Base-by-base conservation (phyloP, 2,113 vertebrate genomes). In the Pteruthius melanotis region DNA sequence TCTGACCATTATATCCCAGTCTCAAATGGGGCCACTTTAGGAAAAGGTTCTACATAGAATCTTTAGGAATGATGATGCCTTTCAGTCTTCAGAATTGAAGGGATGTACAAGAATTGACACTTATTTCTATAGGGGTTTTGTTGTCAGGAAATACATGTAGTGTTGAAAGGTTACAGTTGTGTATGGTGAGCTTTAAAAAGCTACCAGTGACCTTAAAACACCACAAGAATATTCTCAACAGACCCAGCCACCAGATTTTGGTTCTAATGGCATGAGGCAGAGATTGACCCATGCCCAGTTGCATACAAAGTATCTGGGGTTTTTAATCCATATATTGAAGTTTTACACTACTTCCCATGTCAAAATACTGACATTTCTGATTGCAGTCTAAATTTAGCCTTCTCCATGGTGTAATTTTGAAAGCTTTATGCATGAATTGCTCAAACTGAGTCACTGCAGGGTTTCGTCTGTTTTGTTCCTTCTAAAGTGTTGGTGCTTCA, bases 371-470 rank as follows among this genome's bases (percentile, higher is more conserved):
- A 54, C 44, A 15, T 90, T 79, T 76, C 40, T 44, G 70, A 90
- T 79, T 77, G 54, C 45, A 60, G 40, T 61, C 83, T 95, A 96
- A 96, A 91, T 94, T 95, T 92, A 89, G 71, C 49, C 12, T 83
- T 64, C 35, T 92, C 91, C 54, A 6, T 65, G 83, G 56, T 92
- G 74, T 87, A 72, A 66, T 91, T 86, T 45, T 71, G 53, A 93
- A 89, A 68, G 85, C 88, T 75, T 91, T 39, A 24, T 60, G 76
- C 31, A 37, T 82, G 33, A 89, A 83, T 77, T 81, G 71, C 68
- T 85, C 59, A 40, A 80, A 93, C 64, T 87, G 90, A 94, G 49
- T 87, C 90, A 77, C 83, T 63, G 50, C 84, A 89, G 87, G 70
- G 47, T 87, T 95, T 87, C 61, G 23, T 81, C 68, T 90, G 37